Percentiles rank a stretch among this genome's conserved stretches.
These are phyloP conservation scores for Branchellion lobata DNA, from an alignment of 2,888 invertebrate species.

Conservation along the genomic window DNA sequence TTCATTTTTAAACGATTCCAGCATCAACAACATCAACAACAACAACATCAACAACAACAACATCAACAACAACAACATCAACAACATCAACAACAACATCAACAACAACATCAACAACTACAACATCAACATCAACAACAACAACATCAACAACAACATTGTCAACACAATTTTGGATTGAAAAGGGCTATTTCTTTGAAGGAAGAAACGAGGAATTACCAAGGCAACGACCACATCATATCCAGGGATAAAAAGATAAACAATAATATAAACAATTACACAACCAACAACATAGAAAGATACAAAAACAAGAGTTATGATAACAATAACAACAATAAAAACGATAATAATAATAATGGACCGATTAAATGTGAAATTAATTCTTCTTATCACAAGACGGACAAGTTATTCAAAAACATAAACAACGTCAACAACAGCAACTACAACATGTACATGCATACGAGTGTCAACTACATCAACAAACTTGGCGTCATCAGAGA, in stretches of 20 bases:
- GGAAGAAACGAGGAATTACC: no score
- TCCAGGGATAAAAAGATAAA: background rate
- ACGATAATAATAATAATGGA: background rate
- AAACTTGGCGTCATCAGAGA: slow-evolving; percentile 10
- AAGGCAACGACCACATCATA: background rate
- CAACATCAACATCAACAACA: background rate
- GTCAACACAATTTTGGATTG: background rate
- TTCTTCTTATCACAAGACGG: background rate
- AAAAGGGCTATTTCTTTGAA: no score
- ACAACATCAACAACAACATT: background rate
- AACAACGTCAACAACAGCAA: no score
- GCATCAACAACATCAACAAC: background rate
- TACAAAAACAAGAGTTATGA: background rate
- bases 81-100: background rate
- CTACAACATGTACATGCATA: background rate
- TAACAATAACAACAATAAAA: background rate
- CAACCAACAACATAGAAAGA: no score
- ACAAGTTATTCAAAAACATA: no score
- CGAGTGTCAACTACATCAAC: background rate
- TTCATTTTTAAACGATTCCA: background rate
- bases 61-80: background rate
- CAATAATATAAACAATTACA: no score
- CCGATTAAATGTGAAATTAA: no score
- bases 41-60: background rate
- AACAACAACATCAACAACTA: background rate